Conservation (phyloP, 2,888 invertebrate species). For the Flabesymbios commensalis region DNA sequence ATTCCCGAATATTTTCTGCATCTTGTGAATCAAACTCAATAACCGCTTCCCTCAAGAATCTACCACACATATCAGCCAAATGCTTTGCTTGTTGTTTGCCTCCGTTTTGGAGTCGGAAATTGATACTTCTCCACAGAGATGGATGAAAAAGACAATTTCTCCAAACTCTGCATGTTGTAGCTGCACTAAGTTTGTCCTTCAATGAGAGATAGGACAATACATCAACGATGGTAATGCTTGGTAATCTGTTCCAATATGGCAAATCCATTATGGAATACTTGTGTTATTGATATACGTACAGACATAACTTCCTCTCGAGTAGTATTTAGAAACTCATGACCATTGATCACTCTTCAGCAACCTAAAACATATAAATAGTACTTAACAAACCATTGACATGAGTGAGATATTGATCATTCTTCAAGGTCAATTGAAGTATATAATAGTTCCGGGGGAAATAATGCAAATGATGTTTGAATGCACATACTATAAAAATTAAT, state of each 20-base stretch:
- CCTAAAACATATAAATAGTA: no score
- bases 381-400: no score
- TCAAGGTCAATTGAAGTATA: no score
- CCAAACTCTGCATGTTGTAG: constrained; percentile 68
- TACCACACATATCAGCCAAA: constrained; percentile 54
- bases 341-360: no score
- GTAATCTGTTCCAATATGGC: constrained; percentile 17
- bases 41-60: constrained; percentile 52
- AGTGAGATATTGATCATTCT: no score
- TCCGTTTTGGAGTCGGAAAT: constrained; percentile 37
- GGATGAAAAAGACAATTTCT: constrained; percentile 61
- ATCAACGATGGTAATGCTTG: constrained; percentile 26
- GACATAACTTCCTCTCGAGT: no score
- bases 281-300: no score
- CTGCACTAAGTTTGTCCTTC: constrained; percentile 64
- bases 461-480: no score
- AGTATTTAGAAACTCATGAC: no score
- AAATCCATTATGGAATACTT: no score
- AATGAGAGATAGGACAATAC: constrained; percentile 24
- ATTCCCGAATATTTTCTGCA: neutral
- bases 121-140: constrained; percentile 50
- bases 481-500: no score
- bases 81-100: constrained; percentile 46
- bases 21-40: constrained; percentile 55
- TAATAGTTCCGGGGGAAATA: no score